Percentiles rank a stretch among this genome's conserved stretches.
These are phyloP conservation scores for Anodontia alba DNA, from an alignment of 2,888 invertebrate species.

Conservation along the genomic window DNA sequence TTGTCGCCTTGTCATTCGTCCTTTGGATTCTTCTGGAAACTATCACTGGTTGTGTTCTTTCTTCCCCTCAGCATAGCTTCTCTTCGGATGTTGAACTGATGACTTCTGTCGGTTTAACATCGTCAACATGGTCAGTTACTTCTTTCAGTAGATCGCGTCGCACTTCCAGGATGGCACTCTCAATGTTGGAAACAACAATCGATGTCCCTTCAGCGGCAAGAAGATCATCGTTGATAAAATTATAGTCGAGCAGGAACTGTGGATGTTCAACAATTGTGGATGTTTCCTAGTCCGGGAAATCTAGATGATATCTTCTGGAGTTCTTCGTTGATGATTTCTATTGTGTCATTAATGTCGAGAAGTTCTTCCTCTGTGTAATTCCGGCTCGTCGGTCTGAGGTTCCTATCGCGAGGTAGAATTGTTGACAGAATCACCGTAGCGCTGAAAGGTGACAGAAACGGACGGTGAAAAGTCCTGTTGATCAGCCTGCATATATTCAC, in stretches of 20 bases:
- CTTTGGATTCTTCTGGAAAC: too few species aligned
- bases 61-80: neutral
- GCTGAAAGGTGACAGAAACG: neutral
- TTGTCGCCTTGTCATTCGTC: too few species aligned
- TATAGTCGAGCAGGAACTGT: neutral
- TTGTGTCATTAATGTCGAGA: neutral
- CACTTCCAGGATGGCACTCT: too few species aligned
- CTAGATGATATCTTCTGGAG: neutral
- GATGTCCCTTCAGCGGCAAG: too few species aligned
- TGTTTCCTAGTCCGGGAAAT: neutral
- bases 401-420: neutral
- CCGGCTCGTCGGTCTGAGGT: neutral
- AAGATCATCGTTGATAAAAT: neutral
- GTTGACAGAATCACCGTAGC: neutral
- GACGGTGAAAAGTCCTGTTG: neutral
- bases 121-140: too few species aligned
- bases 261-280: too few species aligned
- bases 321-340: neutral
- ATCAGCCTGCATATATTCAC: too few species aligned
- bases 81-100: too few species aligned
- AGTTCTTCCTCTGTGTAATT: neutral
- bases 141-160: too few species aligned
- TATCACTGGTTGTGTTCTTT: neutral
- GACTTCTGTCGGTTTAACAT: too few species aligned
- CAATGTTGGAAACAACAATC: too few species aligned